Base-by-base conservation (phyloP, 2,113 vertebrate species). In the Festucalex cinctus region DNA sequence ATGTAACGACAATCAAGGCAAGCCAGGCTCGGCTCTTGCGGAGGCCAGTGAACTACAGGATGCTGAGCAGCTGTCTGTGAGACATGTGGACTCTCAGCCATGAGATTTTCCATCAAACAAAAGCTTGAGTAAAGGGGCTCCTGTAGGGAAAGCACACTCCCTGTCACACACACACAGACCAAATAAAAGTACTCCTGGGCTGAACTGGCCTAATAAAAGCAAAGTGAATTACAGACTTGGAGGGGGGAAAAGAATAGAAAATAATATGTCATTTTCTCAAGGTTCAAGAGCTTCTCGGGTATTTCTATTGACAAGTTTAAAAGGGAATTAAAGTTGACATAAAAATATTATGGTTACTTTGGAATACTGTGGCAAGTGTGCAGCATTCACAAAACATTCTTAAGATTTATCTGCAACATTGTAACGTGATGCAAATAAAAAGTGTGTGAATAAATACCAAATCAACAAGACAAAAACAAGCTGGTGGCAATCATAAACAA, bases 71-170 rank as follows among this genome's bases (percentile, higher is more conserved):
- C 90, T 91, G 88, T 86, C 85, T 86, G 81, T 19, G 56, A 87
- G 83, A 88, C 86, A 86, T 86, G 89, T 84, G 86, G 83, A 86
- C 80, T 79, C 83, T 90, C 79, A 79, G 84, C 85, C 85, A 90
- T 78, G 85, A 89, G 78, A 88, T 79, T 91, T 91, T 91, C 91
- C 89, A 91, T 90, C 83, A 86, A 79, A 88, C 85, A 84, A 84
- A 84, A 79, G 79, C 83, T 85, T 54, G 57, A 81, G 83, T 76
- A 73, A 81, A 83, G 80, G 85, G 88, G 80, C 83, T 86, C 83
- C 74, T 62, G 69, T 77, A 82, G 87, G 88, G 89, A 79, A 75
- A 83, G 72, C 63, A 20, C 51, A 2, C 69, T 73, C 63, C 41
- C 63, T 39, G 51, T 6, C 9, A 28, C 14, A 49, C 51, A 75